These are phyloP conservation scores for Buathra laborator DNA, from an alignment of 2,888 invertebrate genomes.

Conservation along the genomic window DNA sequence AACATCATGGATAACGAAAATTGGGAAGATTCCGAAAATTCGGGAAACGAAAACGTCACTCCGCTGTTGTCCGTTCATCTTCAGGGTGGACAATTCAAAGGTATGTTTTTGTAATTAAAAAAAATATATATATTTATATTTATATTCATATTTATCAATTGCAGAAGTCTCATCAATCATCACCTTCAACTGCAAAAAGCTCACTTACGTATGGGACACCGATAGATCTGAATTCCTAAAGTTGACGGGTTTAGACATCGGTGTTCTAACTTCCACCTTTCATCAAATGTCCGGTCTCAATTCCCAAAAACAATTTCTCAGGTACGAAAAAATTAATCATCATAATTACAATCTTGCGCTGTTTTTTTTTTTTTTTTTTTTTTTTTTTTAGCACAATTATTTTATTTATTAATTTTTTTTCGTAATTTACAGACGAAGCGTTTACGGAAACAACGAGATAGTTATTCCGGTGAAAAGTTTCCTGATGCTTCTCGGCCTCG, in stretches of 20 bases:
- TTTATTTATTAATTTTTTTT: slow-evolving; percentile 18
- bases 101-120: slow-evolving; percentile 73
- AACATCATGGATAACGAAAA: slow-evolving; percentile 78
- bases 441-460: slow-evolving; percentile 95
- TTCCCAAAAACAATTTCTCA: slow-evolving; percentile 88
- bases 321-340: slow-evolving; percentile 84
- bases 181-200: slow-evolving; percentile 93
- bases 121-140: not conserved
- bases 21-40: slow-evolving; percentile 79
- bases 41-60: slow-evolving; percentile 72
- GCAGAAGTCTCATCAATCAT: slow-evolving; percentile 85
- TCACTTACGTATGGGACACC: slow-evolving; percentile 93
- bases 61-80: slow-evolving; percentile 84
- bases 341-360: not conserved
- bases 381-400: not conserved
- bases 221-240: slow-evolving; percentile 89
- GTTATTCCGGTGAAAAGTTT: slow-evolving; percentile 92
- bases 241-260: slow-evolving; percentile 91
- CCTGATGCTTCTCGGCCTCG: slow-evolving; percentile 90
- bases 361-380: too few relatives aligned
- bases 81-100: slow-evolving; percentile 85
- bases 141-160: slow-evolving; percentile 23
- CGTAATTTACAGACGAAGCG: slow-evolving; percentile 88
- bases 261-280: slow-evolving; percentile 88
- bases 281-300: slow-evolving; percentile 89